Base-by-base conservation (phyloP, 2,113 vertebrate species). In the Trogon melanurus region DNA sequence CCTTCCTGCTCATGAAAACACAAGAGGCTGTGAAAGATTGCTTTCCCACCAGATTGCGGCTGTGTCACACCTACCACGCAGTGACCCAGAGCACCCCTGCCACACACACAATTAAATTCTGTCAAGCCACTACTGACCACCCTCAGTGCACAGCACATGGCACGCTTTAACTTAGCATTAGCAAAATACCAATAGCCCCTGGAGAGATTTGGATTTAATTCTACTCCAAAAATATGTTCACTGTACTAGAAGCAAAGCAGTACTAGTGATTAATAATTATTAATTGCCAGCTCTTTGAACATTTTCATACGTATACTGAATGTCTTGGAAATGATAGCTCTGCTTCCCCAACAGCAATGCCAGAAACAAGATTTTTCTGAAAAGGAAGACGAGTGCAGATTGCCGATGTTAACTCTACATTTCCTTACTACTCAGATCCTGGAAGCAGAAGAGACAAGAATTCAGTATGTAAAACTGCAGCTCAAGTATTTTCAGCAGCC, bases 171-270 rank as follows among this genome's bases (percentile, higher is more conserved):
- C 83, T 70, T 82, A 86, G 62, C 83, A 53, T 86, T 94, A 91
- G 75, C 91, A 91, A 91, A 93, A 95, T 57, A 92, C 44, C 86
- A 91, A 48, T 21, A 83, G 89, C 58, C 79, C 91, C 89, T 44
- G 22, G 38, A 66, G 45, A 75, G 85, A 48, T 79, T 93, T 89
- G 62, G 87, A 88, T 83, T 81, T 85, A 81, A 76, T 88, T 82
- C 82, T 79, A 80, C 60, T 84, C 47, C 44, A 88, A 91, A 81
- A 79, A 83, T 89, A 88, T 26, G 65, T 80, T 50, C 73, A 30
- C 62, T 44, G 85, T 89, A 93, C 82, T 79, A 84, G 86, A 96
- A 96, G 78, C n/a, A 93, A 91, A 88, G 79, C 48, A 89, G 48
- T 51, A 79, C 67, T 56, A 89, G 85, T 57, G 91, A 96, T 74